Evolutionary conservation across 2,113 vertebrate species (phyloP).

Genomic region (Formicarius rufipectus): DNA sequence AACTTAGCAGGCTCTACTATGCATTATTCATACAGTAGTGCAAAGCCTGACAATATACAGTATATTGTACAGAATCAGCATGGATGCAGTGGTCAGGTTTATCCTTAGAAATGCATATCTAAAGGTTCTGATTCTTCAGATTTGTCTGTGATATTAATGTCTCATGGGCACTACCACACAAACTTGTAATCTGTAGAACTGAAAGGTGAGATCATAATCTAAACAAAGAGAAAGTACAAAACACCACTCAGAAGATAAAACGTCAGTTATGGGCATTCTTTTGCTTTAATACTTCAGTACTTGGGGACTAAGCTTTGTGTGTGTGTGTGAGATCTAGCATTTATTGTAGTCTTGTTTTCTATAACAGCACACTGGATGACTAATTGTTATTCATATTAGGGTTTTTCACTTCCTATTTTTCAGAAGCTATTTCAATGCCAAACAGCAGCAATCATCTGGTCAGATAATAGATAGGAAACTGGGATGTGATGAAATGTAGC

Average conservation of each 20-base stretch:
- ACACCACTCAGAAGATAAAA: background rate
- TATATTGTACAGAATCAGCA: background rate
- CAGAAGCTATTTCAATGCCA: constrained; percentile 2
- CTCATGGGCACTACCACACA: background rate
- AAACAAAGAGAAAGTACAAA: background rate
- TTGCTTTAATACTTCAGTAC: background rate
- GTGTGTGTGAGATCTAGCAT: background rate
- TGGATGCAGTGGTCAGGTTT: background rate
- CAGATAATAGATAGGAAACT: background rate
- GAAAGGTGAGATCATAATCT: background rate
- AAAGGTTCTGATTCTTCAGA: background rate
- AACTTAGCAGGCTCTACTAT: background rate
- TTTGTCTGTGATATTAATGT: background rate
- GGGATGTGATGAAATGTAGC: background rate
- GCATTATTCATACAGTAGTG: background rate
- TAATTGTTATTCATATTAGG: constrained; percentile 44
- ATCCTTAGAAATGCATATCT: background rate
- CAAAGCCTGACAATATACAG: background rate
- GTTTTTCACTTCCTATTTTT: constrained; percentile 4
- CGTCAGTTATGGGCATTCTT: background rate
- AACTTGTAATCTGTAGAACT: background rate
- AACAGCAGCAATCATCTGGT: constrained; percentile 8
- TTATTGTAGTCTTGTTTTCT: background rate
- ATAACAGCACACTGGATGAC: constrained; percentile 12
- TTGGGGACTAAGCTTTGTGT: background rate